Base-by-base conservation (phyloP, 2,797 vertebrate genomes). In the Danio jaintianensis region DNA sequence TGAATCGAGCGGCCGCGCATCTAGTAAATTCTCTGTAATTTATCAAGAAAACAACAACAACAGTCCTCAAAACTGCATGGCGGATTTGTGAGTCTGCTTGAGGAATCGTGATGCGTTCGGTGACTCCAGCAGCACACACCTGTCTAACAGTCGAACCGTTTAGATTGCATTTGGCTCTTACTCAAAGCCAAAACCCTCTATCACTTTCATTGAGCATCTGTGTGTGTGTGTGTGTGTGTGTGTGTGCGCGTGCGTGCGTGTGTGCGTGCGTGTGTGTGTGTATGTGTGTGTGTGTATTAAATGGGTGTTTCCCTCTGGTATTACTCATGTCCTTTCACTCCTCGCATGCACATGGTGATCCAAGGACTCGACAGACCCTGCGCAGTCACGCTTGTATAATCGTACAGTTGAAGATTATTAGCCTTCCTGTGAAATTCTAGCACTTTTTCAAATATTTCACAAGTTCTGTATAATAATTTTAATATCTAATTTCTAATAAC, bases 281-380 rank as follows among this genome's bases (percentile, higher is more conserved):
- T n/a, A n/a, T n/a, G n/a, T n/a, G n/a, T 29, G 29, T 29, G 3
- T 29, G 29, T 3, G 29, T 29, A 29, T 67, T 40, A 62, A 10
- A 48, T 59, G 68, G 63, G 45, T 75, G 67, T 67, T 68, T 58
- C 66, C 52, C 58, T 61, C 13, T 52, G 47, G 15, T 84, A 84
- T 82, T 82, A 82, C 79, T 85, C 79, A 85, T 4, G 47, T 79
- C 70, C 75, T 83, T 83, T 83, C 75, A 81, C 79, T 80, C 50
- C 61, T 79, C 45, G 7, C 13, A 40, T 16, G 16, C 64, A 58
- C 75, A 68, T n/a, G 36, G 7, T 18, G 40, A 59, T 12, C 42
- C 18, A 15, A 18, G n/a, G 29, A 38, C 50, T 48, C 75, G 15
- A 20, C 12, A 48, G 29, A 29, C 29, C 29, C 29, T 29, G 29